Evolutionary conservation across 2,888 invertebrate genomes (phyloP), one percentile per base, ranked within the genome.

Genomic region (Copidosoma aretas): DNA sequence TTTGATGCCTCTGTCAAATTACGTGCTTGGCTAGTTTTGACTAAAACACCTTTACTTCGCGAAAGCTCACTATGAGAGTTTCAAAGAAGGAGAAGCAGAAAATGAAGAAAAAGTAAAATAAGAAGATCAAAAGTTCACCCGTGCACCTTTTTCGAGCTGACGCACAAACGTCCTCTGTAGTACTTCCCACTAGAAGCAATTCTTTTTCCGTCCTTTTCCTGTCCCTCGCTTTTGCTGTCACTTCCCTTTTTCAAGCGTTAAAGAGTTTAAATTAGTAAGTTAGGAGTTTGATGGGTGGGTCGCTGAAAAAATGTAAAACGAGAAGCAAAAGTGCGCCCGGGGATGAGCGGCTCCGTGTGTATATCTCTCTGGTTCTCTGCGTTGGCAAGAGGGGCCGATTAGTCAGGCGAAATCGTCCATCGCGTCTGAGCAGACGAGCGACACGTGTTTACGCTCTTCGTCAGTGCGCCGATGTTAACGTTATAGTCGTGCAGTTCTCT

Each of bases 361-460:
- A 32, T 5, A 32, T 41, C 25, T 52, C 22, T n/a, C 17, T 32
- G 14, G 58, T 21, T 32, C 32, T 32, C 32, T 8, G 8, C 3
- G 32, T 32, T 32, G 4, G 46, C 39, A 24, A 41, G 79, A 78
- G 79, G 79, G 79, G 75, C 78, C 80, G 82, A 83, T 83, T 83
- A 82, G 82, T 83, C 83, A 83, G 77, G 78, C 78, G 82, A 83
- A 83, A 83, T 83, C 83, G 82, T 81, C 80, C 83, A 82, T 83
- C 78, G 79, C 83, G 83, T 83, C 83, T 83, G 83, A 82, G 80
- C 83, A 82, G 82, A 81, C 82, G 82, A 82, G 81, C 74, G 81
- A 80, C 83, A 83, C 79, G 81, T 83, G 83, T 80, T 76, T 74
- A 72, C 73, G 60, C 66, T 66, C 59, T 60, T 63, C 52, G 58